These are phyloP conservation scores for Hyperopisus bebe DNA, from an alignment of 2,113 vertebrate genomes.

Conservation along the genomic window DNA sequence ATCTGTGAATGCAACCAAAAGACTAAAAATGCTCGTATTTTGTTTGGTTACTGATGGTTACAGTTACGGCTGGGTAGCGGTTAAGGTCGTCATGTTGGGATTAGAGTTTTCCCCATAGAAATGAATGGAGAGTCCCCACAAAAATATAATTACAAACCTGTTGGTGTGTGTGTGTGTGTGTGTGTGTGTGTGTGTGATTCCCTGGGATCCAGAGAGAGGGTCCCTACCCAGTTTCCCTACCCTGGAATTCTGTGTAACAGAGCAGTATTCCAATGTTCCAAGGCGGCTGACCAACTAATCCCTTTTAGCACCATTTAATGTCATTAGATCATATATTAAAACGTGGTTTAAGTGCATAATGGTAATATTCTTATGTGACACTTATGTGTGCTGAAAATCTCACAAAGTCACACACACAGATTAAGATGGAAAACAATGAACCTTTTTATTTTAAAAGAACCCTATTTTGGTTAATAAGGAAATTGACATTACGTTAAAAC, in stretches of 20 bases:
- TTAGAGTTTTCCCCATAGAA: no score
- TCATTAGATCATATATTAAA: neutral
- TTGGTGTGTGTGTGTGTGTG: no score
- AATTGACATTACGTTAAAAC: neutral
- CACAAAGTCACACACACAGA: neutral
- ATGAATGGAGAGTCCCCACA: no score
- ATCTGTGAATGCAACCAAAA: no score
- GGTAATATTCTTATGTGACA: neutral
- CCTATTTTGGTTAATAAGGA: neutral
- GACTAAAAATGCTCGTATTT: no score
- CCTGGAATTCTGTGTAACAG: neutral
- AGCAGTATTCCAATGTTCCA: neutral
- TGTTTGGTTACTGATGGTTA: no score
- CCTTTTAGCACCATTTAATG: neutral
- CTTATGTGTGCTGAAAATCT: neutral
- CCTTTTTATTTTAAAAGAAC: neutral
- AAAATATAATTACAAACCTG: no score
- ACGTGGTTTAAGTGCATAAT: neutral
- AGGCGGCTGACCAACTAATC: neutral
- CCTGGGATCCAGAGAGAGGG: neutral
- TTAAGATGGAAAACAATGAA: neutral
- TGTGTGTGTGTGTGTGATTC: no score
- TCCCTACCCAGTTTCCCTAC: neutral
- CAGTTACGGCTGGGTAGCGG: no score
- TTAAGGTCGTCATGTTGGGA: no score